Conservation (phyloP, 2,797 vertebrate species). For the Anas flavirostris region DNA sequence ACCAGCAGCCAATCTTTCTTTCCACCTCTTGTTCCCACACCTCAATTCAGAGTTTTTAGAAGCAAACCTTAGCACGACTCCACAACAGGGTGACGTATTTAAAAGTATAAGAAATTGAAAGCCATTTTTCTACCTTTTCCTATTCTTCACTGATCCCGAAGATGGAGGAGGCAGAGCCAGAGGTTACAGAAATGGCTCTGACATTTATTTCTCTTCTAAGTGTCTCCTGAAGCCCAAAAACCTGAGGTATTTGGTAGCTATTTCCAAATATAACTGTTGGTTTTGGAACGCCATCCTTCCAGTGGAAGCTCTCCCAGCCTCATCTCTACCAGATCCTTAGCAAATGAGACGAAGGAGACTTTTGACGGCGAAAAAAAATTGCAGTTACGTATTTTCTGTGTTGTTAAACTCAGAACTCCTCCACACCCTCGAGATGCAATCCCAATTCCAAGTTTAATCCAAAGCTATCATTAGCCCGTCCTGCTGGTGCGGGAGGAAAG, state of each 20-base stretch:
- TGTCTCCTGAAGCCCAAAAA: background rate
- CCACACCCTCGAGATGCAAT: slow-evolving; percentile 22
- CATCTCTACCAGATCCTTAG: slow-evolving; percentile 2
- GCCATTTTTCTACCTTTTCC: background rate
- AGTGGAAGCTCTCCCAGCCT: background rate
- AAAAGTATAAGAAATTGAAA: background rate
- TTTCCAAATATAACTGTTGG: slow-evolving; percentile 30
- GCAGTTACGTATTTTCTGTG: background rate
- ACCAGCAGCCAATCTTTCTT: background rate
- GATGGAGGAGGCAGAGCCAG: background rate
- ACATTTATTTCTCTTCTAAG: slow-evolving; percentile 35
- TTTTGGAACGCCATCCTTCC: slow-evolving; percentile 13
- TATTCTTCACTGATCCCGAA: background rate
- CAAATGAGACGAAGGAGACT: slow-evolving; percentile 7
- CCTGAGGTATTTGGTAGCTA: slow-evolving; percentile 11
- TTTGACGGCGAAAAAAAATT: slow-evolving; percentile 9
- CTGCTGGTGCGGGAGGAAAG: background rate
- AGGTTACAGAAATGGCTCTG: slow-evolving; percentile 5
- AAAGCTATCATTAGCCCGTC: slow-evolving; percentile 47
- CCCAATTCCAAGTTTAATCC: slow-evolving; percentile 22
- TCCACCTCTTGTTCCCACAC: background rate
- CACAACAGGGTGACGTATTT: background rate
- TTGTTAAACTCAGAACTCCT: slow-evolving; percentile 10
- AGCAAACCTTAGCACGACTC: background rate
- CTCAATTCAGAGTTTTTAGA: background rate